Percentiles rank a stretch among this genome's conserved stretches.
Evolutionary conservation across 2,888 invertebrate species (phyloP).

Genomic region (Steromphala cineraria): DNA sequence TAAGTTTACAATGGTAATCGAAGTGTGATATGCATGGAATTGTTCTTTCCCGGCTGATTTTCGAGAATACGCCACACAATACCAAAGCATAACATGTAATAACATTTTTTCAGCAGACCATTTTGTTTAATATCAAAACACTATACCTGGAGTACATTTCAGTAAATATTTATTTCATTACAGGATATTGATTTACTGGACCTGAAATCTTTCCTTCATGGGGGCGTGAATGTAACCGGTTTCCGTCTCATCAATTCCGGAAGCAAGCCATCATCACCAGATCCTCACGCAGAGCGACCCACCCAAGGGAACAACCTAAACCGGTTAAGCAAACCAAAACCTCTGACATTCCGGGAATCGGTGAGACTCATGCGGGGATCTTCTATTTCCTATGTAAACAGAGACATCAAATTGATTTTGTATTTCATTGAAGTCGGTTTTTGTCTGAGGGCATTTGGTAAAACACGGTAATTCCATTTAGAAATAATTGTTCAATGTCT

Average conservation of each 20-base stretch:
- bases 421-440: neutral
- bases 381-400: neutral
- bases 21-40: too few species aligned
- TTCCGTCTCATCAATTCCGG: constrained; percentile 92
- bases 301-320: neutral
- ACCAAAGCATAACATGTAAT: too few species aligned
- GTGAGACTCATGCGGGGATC: neutral
- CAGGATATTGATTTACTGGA: constrained; percentile 94
- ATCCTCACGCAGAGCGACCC: neutral
- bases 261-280: constrained; percentile 7
- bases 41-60: too few species aligned
- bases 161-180: neutral
- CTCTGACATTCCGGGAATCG: neutral
- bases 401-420: neutral
- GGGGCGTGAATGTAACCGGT: constrained; percentile 96
- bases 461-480: neutral
- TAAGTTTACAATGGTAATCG: too few species aligned
- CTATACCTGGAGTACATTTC: neutral
- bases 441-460: neutral
- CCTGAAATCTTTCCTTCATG: constrained; percentile 94
- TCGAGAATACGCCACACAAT: too few species aligned
- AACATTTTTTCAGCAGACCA: too few species aligned
- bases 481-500: neutral
- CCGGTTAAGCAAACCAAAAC: neutral
- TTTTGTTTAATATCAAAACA: too few species aligned